phyloP scores from a whole-genome alignment of 1,140 invertebrate genomes.

The Teleogryllus occipitalis region DNA sequence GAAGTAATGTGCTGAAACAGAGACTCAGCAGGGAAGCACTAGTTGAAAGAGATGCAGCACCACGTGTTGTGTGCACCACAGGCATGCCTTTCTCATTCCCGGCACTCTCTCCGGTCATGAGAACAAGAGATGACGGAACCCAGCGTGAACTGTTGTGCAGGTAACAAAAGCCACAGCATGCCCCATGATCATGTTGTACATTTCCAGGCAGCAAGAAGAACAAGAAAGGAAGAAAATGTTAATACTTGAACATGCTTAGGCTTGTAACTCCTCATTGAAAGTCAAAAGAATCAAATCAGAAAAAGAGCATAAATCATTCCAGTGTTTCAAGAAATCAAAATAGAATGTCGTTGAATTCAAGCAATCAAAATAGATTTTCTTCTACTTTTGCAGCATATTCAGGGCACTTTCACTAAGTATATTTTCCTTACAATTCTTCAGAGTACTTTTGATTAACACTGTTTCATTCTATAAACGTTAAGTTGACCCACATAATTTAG shows the following conservation, averaged over 20 bases:
- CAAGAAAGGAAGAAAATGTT: slow-evolving; percentile 12
- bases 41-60: slow-evolving; percentile 13
- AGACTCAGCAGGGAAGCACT: slow-evolving; percentile 5
- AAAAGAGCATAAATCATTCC: not conserved
- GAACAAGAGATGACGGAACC: slow-evolving; percentile 49
- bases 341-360: not conserved
- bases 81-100: not conserved
- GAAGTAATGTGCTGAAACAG: not conserved
- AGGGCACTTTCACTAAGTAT: too few relatives aligned
- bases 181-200: slow-evolving; percentile 24
- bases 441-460: too few relatives aligned
- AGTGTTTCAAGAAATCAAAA: not conserved
- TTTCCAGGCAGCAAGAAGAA: slow-evolving; percentile 18
- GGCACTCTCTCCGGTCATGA: slow-evolving; percentile 32
- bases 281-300: too few relatives aligned
- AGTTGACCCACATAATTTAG: too few relatives aligned
- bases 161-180: slow-evolving; percentile 20
- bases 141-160: slow-evolving; percentile 41
- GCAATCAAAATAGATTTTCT: too few relatives aligned
- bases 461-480: too few relatives aligned
- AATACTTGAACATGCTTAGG: slow-evolving; percentile 34
- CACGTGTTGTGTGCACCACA: slow-evolving; percentile 8
- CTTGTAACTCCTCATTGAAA: slow-evolving; percentile 16
- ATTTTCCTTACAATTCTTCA: too few relatives aligned
- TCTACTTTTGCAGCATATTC: too few relatives aligned